Evolutionary conservation across 2,797 vertebrate species (phyloP).

Genomic region (Xenops minutus): DNA sequence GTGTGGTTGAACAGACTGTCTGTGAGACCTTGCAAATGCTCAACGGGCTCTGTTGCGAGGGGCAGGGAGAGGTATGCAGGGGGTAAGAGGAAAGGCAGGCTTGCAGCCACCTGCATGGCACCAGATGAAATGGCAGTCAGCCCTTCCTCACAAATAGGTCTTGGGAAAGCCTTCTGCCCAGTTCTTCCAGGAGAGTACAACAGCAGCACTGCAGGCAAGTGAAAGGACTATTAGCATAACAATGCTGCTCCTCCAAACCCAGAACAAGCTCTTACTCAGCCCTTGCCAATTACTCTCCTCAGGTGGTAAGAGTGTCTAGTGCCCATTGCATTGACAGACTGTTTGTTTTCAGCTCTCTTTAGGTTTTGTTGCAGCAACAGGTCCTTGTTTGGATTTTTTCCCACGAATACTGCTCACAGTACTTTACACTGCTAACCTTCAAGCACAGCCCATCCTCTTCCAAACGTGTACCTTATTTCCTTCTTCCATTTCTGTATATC

Average conservation of each 20-base stretch:
- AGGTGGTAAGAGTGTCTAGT: conserved; percentile 46
- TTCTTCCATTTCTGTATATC: neutral
- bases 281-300: conserved; percentile 44
- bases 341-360: conserved; percentile 34
- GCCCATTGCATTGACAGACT: conserved; percentile 2
- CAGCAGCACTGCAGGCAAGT: conserved; percentile 4
- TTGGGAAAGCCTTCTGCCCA: conserved; percentile 30
- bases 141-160: neutral
- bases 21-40: neutral
- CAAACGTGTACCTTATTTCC: neutral
- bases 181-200: conserved; percentile 7
- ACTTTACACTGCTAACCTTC: neutral
- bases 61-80: neutral
- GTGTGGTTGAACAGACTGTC: neutral
- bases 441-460: conserved; percentile 15
- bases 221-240: conserved; percentile 65
- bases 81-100: neutral
- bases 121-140: neutral
- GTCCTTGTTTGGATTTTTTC: neutral
- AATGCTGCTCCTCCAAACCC: conserved; percentile 46
- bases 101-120: neutral
- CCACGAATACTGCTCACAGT: neutral
- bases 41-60: accelerated
- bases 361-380: conserved; percentile 55
- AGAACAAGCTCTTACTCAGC: conserved; percentile 38